Evolutionary conservation across 2,888 invertebrate genomes (phyloP).

Genomic region (Teleiodes luculella): DNA sequence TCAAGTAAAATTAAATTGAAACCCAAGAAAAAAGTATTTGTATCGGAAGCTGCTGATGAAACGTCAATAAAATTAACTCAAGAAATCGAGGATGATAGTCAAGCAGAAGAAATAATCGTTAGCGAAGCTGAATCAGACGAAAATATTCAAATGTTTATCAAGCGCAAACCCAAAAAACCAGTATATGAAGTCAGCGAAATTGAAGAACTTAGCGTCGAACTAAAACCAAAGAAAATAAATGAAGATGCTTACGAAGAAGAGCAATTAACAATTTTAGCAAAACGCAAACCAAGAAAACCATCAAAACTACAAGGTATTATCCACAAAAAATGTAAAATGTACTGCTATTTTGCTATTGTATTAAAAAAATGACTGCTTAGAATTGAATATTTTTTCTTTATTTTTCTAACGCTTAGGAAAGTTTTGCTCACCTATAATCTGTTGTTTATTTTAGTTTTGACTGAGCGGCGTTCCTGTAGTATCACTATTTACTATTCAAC

Average conservation of each 20-base stretch:
- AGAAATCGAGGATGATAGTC: conserved; percentile 81
- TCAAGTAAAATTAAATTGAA: conserved; percentile 84
- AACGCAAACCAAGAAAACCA: conserved; percentile 81
- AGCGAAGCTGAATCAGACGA: conserved; percentile 81
- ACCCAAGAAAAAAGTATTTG: conserved; percentile 79
- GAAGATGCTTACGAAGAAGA: conserved; percentile 80
- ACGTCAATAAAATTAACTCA: conserved; percentile 81
- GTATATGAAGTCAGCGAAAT: conserved; percentile 80
- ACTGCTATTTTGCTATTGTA: background rate
- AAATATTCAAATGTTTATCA: conserved; percentile 72
- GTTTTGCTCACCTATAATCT: too few species aligned
- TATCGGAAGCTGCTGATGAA: conserved; percentile 83
- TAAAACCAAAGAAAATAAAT: conserved; percentile 66
- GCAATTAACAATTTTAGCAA: conserved; percentile 82
- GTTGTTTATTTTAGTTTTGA: too few species aligned
- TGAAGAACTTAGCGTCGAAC: conserved; percentile 79
- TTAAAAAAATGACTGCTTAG: too few species aligned
- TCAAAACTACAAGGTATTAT: conserved; percentile 81
- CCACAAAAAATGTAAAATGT: background rate
- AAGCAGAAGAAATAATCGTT: conserved; percentile 82
- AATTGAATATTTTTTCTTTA: background rate
- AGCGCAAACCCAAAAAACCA: conserved; percentile 72
- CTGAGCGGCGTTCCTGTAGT: too few species aligned
- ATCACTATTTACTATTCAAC: too few species aligned
- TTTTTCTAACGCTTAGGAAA: background rate